Percentiles rank a stretch among this genome's conserved stretches.
These are phyloP conservation scores for Plagodis dolabraria DNA, from an alignment of 2,888 invertebrate genomes.

Conservation along the genomic window DNA sequence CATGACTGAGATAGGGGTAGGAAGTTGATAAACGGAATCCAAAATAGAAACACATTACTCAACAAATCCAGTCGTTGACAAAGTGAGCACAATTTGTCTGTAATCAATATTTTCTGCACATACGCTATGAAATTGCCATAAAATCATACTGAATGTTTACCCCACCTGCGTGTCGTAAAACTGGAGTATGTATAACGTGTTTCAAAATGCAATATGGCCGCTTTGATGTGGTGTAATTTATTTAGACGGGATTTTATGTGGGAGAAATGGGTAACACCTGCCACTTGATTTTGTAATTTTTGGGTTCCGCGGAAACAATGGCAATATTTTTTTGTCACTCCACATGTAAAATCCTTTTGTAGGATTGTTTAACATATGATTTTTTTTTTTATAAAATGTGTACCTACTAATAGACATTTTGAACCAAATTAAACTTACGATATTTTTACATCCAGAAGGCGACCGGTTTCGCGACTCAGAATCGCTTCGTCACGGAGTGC, in stretches of 20 bases:
- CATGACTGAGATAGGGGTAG: too few species aligned
- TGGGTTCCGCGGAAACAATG: background rate
- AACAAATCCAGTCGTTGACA: constrained; percentile 4
- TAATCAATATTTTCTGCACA: constrained; percentile 22
- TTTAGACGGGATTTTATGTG: constrained; percentile 18
- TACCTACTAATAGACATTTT: too few species aligned
- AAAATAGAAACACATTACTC: too few species aligned
- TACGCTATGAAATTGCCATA: constrained; percentile 27
- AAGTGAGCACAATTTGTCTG: constrained; percentile 10
- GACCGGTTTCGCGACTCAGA: too few species aligned
- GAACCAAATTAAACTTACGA: too few species aligned
- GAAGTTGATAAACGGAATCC: too few species aligned
- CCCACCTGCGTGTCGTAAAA: constrained; percentile 28
- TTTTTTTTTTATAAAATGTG: too few species aligned
- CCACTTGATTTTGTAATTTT: constrained; percentile 15
- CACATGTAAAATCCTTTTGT: too few species aligned
- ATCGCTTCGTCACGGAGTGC: too few species aligned
- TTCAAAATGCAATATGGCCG: constrained; percentile 22
- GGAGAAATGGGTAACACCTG: constrained; percentile 19
- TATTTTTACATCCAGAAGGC: too few species aligned
- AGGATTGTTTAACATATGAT: too few species aligned
- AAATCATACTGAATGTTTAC: constrained; percentile 21
- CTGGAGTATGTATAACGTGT: constrained; percentile 18
- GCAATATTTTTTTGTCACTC: too few species aligned
- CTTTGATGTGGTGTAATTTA: constrained; percentile 25